Percentiles rank a stretch among this genome's conserved stretches.
These are phyloP conservation scores for Scaptomyza caliginosa DNA, from an alignment of 2,888 invertebrate species.

Conservation along the genomic window DNA sequence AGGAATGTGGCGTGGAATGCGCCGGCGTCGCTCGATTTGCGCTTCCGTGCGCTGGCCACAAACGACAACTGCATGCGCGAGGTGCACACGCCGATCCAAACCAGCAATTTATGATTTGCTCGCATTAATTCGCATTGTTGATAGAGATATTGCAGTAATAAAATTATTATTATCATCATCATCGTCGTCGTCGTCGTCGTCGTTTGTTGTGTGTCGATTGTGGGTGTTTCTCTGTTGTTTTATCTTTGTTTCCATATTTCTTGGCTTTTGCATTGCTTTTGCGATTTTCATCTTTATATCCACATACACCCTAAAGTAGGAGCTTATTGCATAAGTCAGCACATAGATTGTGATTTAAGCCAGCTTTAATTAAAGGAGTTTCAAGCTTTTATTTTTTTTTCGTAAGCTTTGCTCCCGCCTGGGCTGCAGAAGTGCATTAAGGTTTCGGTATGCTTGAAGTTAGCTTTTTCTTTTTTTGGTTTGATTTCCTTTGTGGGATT, in stretches of 20 bases:
- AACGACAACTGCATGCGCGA: conserved; percentile 14
- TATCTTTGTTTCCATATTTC: conserved; percentile 35
- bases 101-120: conserved; percentile 54
- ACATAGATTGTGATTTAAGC: background rate
- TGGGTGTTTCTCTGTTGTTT: conserved; percentile 44
- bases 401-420: too few species aligned
- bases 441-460: conserved; percentile 19
- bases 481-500: conserved; percentile 47
- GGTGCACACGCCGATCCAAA: conserved; percentile 60
- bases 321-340: background rate
- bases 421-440: conserved; percentile 19
- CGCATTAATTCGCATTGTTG: conserved; percentile 23
- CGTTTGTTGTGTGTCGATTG: conserved; percentile 24
- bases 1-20: conserved; percentile 48
- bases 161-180: conserved; percentile 13
- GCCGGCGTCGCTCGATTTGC: conserved; percentile 42
- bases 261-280: conserved; percentile 1
- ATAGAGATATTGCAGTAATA: conserved; percentile 12
- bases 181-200: conserved; percentile 9
- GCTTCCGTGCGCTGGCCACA: conserved; percentile 59
- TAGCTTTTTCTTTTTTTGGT: conserved; percentile 30
- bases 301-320: conserved; percentile 10
- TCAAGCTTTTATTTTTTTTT: background rate
- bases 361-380: background rate
- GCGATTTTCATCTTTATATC: background rate